Evolutionary conservation across 2,113 vertebrate genomes (phyloP).

Genomic region (Picathartes gymnocephalus): DNA sequence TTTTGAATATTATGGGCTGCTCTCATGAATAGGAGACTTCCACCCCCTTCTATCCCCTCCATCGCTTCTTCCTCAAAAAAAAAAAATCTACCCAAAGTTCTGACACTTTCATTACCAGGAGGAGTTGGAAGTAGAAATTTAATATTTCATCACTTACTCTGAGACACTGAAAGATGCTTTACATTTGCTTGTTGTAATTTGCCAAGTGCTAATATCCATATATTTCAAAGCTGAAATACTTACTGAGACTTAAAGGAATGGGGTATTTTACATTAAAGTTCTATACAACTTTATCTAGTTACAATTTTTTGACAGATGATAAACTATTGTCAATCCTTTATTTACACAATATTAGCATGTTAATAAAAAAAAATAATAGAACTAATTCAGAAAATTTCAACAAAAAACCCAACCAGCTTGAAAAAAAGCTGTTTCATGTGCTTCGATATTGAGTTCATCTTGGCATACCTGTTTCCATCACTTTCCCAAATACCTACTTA

Average conservation of each 20-base stretch:
- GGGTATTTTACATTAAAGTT: background rate
- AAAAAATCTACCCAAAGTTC: background rate
- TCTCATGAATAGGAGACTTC: background rate
- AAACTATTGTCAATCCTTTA: background rate
- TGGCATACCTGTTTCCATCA: background rate
- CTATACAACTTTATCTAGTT: background rate
- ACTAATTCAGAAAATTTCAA: background rate
- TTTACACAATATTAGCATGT: background rate
- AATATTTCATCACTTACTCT: background rate
- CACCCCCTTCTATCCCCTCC: background rate
- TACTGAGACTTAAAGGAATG: background rate
- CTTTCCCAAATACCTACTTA: slow-evolving; percentile 47
- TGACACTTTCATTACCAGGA: background rate
- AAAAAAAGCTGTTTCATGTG: background rate
- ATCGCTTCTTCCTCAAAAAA: background rate
- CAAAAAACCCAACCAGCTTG: background rate
- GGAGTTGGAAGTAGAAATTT: background rate
- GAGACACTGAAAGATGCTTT: background rate
- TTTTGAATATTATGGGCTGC: background rate
- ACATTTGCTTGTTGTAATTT: background rate
- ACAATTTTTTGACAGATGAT: background rate
- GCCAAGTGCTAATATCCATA: background rate
- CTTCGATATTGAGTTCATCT: background rate
- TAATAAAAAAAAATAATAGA: background rate
- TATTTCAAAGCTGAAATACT: background rate